phyloP scores from a whole-genome alignment of 2,113 vertebrate genomes.

The Nyctibius bracteatus region DNA sequence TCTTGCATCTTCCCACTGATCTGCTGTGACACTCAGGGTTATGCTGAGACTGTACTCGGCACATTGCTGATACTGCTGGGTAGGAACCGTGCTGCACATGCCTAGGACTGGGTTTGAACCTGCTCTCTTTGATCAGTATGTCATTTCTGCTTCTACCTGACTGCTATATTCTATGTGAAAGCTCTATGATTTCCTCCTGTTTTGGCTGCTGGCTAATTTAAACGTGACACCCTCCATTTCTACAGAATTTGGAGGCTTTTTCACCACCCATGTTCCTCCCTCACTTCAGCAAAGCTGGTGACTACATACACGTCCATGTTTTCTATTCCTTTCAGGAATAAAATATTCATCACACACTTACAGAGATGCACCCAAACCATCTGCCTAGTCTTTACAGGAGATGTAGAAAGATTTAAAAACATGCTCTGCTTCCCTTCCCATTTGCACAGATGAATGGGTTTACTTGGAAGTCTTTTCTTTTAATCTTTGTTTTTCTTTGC shows the following conservation, averaged over 20 bases:
- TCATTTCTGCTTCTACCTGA: background rate
- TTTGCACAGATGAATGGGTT: background rate
- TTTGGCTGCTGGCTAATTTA: background rate
- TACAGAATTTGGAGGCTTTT: background rate
- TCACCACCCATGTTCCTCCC: background rate
- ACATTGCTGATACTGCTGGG: fast-evolving
- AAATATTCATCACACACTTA: conserved; percentile 31
- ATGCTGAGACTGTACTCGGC: background rate
- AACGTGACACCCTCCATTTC: background rate
- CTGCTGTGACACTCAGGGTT: background rate
- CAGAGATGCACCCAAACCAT: background rate
- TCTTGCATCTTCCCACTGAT: background rate
- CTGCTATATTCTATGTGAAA: background rate
- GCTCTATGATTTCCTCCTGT: background rate
- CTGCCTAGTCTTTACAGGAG: background rate
- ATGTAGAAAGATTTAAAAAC: background rate
- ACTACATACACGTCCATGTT: background rate
- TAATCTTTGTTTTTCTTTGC: background rate
- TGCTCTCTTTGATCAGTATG: background rate
- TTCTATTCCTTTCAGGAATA: background rate
- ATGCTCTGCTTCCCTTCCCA: background rate
- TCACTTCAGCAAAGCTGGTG: background rate
- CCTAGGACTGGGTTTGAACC: background rate
- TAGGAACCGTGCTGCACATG: background rate
- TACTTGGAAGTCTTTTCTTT: background rate